These are phyloP conservation scores for Brachionus paranguensis DNA, from an alignment of 1,140 invertebrate genomes.

Conservation along the genomic window DNA sequence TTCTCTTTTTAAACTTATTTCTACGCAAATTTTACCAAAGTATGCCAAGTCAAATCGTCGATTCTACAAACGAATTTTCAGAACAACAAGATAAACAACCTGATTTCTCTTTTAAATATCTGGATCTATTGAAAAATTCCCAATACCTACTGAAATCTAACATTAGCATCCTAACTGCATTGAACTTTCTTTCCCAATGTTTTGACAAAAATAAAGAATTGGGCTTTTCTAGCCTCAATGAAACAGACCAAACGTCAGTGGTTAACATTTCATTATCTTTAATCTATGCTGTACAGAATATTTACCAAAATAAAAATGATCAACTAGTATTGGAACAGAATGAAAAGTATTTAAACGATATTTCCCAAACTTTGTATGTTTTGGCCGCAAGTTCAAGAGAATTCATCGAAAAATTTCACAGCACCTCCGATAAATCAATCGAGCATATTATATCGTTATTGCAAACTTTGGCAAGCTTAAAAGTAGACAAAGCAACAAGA, in stretches of 20 bases:
- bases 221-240: not conserved
- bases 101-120: not conserved
- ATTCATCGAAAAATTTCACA: not conserved
- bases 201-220: not conserved
- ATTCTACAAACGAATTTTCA: not conserved
- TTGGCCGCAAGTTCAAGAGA: not conserved
- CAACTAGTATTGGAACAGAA: not conserved
- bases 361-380: not conserved
- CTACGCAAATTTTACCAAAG: not conserved
- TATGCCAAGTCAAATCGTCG: not conserved
- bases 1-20: not conserved
- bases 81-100: not conserved
- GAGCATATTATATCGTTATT: not conserved
- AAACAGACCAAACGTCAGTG: not conserved
- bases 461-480: not conserved
- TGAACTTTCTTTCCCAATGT: not conserved
- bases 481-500: not conserved
- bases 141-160: not conserved
- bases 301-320: not conserved
- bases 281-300: not conserved
- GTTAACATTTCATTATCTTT: not conserved
- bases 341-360: not conserved
- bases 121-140: not conserved
- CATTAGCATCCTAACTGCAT: not conserved
- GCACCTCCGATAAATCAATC: not conserved